A percentile compares a stretch with the other conserved stretches of the same genome.
Conservation (phyloP, 2,888 invertebrate species). For the Sepiola atlantica region DNA sequence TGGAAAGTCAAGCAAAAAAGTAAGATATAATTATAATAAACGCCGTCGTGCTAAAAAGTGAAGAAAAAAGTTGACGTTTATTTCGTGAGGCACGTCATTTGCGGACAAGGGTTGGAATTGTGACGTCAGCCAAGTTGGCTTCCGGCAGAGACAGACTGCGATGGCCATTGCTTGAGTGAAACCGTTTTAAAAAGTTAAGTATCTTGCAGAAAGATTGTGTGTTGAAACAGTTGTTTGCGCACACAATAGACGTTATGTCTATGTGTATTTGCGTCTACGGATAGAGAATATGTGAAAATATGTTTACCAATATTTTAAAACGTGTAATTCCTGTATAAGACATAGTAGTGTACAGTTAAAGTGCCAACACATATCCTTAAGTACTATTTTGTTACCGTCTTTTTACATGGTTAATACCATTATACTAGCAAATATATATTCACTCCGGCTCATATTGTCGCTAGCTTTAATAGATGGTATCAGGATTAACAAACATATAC, state of each 20-base stretch:
- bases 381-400: too few species aligned
- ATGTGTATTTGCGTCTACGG: not conserved
- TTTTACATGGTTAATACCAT: too few species aligned
- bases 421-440: too few species aligned
- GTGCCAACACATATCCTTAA: too few species aligned
- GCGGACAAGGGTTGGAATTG: not conserved
- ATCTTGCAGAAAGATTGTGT: not conserved
- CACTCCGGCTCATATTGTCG: too few species aligned
- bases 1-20: not conserved
- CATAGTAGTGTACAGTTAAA: too few species aligned
- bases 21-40: constrained; percentile 32
- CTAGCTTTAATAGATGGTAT: too few species aligned
- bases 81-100: constrained; percentile 19
- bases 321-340: too few species aligned
- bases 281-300: not conserved
- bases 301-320: not conserved
- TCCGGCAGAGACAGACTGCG: not conserved
- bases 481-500: too few species aligned
- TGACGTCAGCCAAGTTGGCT: constrained; percentile 10
- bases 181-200: not conserved
- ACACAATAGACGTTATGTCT: not conserved
- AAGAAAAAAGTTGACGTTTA: constrained; percentile 17
- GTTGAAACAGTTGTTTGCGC: not conserved
- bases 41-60: not conserved
- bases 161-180: not conserved